Base-by-base conservation (phyloP, 2,797 vertebrate species). In the Distichodus sexfasciatus region DNA sequence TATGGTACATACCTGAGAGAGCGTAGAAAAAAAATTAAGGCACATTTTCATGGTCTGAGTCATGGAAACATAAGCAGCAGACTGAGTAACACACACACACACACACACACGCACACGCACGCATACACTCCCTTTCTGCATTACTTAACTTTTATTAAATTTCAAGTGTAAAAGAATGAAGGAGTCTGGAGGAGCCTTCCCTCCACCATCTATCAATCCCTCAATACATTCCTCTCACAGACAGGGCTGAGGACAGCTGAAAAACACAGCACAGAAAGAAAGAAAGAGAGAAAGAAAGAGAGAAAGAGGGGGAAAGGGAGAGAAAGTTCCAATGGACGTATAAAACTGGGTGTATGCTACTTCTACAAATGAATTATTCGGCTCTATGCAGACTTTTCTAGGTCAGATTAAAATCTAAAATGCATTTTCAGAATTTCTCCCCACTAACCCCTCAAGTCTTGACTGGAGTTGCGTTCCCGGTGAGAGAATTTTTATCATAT, bases 101-200 rank as follows among this genome's bases (percentile, higher is more conserved):
- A 29, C 43, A 53, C 19, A 53, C 19, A 28, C 58, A 69, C 59
- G 15, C 43, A 14, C n/a, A 33, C 31, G 57, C 48, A 47, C 62
- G 33, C 26, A 43, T 17, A 1, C 50, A 57, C 71, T 63, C 47
- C 76, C 67, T 55, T 23, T 6, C 79, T 69, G 69, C 82, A 69
- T 86, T 84, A 77, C 78, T 85, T 82, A 82, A 84, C 80, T 81
- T 86, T 86, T 83, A 86, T 85, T 86, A 72, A 85, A 84, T 83
- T 58, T 80, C 72, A 86, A 82, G 82, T 62, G 64, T 71, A 78
- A 79, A 77, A 71, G 66, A 29, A 62, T 71, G 73, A 65, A 66
- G 61, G 75, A 75, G 61, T 48, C 70, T 72, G 65, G 69, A n/a
- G n/a, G 72, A 53, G 74, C 78, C 77, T 72, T 69, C 67, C 59